Evolutionary conservation across 2,888 invertebrate genomes (phyloP), one percentile per base, ranked within the genome.

Genomic region (Hypercompe scribonia): DNA sequence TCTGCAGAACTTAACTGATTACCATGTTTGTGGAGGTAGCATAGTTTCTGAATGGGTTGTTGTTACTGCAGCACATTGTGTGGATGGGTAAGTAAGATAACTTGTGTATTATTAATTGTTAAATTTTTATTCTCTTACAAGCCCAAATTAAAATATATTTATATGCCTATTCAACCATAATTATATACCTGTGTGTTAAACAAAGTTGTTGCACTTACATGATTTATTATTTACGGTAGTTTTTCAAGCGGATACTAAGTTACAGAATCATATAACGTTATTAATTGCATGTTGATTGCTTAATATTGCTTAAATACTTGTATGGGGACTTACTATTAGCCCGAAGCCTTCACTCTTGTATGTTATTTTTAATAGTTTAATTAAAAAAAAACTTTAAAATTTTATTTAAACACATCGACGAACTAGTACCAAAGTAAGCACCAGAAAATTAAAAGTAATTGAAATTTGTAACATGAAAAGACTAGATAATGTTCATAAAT

Each of bases 1-100:
- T 1, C 85, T 95, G 42, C 95, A 95, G 84, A 95, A 94, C 78
- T 71, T 91, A 68, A 88, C 89, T 2, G 92, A 92, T 0, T 75
- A 91, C 76, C 95, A 95, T 81, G 93, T 95, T 3, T 95, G 95
- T 86, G 95, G 95, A 28, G 93, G 94, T 24, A 92, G 92, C 46
- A 88, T 95, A 15, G 84, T 95, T 65, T 94, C 95, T 1, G 85
- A 84, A 58, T 86, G 83, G 78, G 90, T 92, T 78, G 80, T 94
- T 24, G 84, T 92, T 0, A 94, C 95, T 15, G 94, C 93, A 8
- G 95, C 95, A 28, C 95, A 95, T 87, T 95, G 95, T 83, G 89
- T 95, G n/a, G 24, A 83, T 18, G 88, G 87, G 94, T 93, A 84
- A 83, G 87, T 79, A 54, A 39, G 0, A 46, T 42, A 18, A 46